Conservation (phyloP, 1,140 invertebrate species). For the Caenorhabditis brenneri region DNA sequence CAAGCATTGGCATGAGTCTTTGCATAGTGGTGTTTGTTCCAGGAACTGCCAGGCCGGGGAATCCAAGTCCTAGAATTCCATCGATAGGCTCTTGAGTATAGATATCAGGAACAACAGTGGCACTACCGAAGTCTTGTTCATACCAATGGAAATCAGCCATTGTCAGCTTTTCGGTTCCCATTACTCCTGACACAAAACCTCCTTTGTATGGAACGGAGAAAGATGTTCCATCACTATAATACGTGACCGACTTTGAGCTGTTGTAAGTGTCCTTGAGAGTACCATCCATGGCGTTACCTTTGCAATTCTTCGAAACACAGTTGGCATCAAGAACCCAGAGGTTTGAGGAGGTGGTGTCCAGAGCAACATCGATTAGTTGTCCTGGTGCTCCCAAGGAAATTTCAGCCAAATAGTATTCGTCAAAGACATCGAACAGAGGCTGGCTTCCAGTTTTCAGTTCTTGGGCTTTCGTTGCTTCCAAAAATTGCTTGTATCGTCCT, state of each 20-base stretch:
- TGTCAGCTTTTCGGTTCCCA: neutral
- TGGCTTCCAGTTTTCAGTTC: neutral
- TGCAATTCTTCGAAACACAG: neutral
- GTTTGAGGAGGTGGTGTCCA: neutral
- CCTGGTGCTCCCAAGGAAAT: neutral
- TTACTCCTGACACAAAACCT: neutral
- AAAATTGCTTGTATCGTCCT: neutral
- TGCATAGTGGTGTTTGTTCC: neutral
- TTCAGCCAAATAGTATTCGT: neutral
- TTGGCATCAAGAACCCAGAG: neutral
- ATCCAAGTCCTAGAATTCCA: constrained; percentile 58
- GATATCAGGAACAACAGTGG: constrained; percentile 34
- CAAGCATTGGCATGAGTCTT: constrained; percentile 26
- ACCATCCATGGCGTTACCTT: neutral
- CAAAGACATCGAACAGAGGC: neutral
- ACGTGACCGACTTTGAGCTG: neutral
- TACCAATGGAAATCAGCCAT: neutral
- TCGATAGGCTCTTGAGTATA: constrained; percentile 45
- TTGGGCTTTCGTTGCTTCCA: neutral
- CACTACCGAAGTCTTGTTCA: constrained; percentile 46
- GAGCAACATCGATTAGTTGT: neutral
- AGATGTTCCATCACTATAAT: too few relatives aligned
- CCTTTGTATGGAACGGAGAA: neutral
- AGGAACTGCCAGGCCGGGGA: constrained; percentile 42
- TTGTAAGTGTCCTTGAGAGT: neutral